These are phyloP conservation scores for Pachypanchax playfairii DNA, from an alignment of 2,113 vertebrate genomes.

Conservation along the genomic window DNA sequence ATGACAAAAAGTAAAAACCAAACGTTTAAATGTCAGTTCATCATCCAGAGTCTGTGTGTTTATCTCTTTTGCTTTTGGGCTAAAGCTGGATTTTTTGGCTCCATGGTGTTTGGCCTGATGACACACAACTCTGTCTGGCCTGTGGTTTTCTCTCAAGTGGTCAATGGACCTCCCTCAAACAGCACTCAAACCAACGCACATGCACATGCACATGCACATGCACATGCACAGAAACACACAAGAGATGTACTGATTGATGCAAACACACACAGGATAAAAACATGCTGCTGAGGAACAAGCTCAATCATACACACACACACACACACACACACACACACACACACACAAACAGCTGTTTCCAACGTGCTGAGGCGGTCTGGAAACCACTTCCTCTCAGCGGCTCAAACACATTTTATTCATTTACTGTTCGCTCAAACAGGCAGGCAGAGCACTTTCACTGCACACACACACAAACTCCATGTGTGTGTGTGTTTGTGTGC, in stretches of 20 bases:
- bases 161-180: conserved; percentile 43
- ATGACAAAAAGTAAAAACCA: conserved; percentile 1
- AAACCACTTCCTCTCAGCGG: conserved; percentile 78
- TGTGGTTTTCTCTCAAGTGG: conserved; percentile 73
- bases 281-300: conserved; percentile 49
- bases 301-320: conserved; percentile 32
- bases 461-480: conserved; percentile 22
- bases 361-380: conserved; percentile 74
- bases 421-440: conserved; percentile 73
- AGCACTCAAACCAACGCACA: conserved; percentile 33
- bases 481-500: conserved; percentile 9
- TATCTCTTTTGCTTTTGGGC: conserved; percentile 34
- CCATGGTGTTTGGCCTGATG: conserved; percentile 51
- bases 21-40: conserved; percentile 8
- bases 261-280: conserved; percentile 63
- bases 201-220: conserved; percentile 5
- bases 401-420: conserved; percentile 76
- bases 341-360: conserved; percentile 71
- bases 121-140: conserved; percentile 75
- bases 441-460: conserved; percentile 75
- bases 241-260: conserved; percentile 32
- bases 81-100: conserved; percentile 39
- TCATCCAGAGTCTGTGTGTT: conserved; percentile 31
- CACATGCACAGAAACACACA: conserved; percentile 30
- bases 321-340: conserved; percentile 20